Evolutionary conservation across 2,113 vertebrate species (phyloP), one percentile per base, ranked within the genome.

Genomic region (Oreochromis niloticus): DNA sequence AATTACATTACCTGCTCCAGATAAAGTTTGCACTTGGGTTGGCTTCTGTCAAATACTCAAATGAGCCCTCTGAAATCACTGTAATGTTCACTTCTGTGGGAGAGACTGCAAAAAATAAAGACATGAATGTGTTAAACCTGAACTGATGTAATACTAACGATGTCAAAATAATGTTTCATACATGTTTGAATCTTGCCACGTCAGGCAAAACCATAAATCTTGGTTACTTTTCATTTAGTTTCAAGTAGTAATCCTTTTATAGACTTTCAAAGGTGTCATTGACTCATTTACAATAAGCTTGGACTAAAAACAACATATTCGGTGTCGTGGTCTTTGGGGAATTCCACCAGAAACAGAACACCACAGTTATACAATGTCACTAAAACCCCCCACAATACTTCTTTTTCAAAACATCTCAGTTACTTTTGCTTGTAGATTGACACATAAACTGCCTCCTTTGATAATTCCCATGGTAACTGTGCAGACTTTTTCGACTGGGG

Each of bases 1-100:
- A 2, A 59, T 30, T 14, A 27, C 55, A 5, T 57, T 32, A 95
- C 94, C 95, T 96, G 27, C 5, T 93, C 96, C 96, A 96, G 9
- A 13, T 92, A 17, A 94, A 22, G 3, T 12, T 19, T 16, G 88
- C 56, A 1, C 13, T 9, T 22, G 96, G 95, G 17, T 92, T 94
- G 8, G 90, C 84, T 7, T 93, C 80, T 32, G 88, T 24, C 8
- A 30, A 9, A 84, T 94, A 96, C 3, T 56, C 14, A 79, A 93
- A 92, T 3, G 22, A 48, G 19, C 36, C 3, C 7, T 68, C 2
- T 19, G 86, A 32, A n/a, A 1, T 8, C 54, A 19, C 14, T 2
- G 0, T n/a, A 27, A 27, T 27, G 27, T 27, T 27, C 27, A 27
- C 27, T 27, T 27, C 27, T 27, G 27, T 27, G 27, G 27, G 27